These are phyloP conservation scores for Hippasteria phrygiana DNA, from an alignment of 53 echinoderm and acorn worm genomes.

Conservation along the genomic window DNA sequence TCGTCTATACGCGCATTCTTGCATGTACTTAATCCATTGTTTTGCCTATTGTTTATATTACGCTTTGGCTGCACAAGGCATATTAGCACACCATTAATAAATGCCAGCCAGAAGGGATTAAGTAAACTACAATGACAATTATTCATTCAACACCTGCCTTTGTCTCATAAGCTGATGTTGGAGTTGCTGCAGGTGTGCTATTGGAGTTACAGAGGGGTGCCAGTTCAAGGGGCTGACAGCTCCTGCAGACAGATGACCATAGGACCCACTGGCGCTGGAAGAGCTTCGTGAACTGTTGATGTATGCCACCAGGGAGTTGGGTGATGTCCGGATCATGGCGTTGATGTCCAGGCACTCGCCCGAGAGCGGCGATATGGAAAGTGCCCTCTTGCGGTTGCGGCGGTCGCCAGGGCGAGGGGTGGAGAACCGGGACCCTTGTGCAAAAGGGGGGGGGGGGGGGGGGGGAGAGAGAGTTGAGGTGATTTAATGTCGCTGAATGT, in stretches of 20 bases:
- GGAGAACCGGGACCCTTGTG: slow-evolving; percentile 88
- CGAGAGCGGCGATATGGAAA: slow-evolving; percentile 95
- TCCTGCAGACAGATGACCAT: slow-evolving; percentile 94
- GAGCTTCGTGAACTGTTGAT: slow-evolving; percentile 98
- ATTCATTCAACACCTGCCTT: slow-evolving; percentile 47
- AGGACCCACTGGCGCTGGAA: slow-evolving; percentile 96
- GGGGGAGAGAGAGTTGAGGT: too few species aligned
- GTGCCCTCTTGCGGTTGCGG: slow-evolving; percentile 88
- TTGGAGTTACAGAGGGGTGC: slow-evolving; percentile 90
- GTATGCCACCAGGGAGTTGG: slow-evolving; percentile 98
- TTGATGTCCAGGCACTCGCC: slow-evolving; percentile 94
- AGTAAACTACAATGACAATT: too few species aligned
- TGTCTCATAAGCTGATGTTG: slow-evolving; percentile 96
- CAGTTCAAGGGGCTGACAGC: slow-evolving; percentile 85
- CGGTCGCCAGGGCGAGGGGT: slow-evolving; percentile 89
- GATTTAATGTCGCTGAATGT: too few species aligned
- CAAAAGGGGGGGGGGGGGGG: background rate
- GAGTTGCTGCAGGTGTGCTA: slow-evolving; percentile 95
- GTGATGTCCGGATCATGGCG: slow-evolving; percentile 95
- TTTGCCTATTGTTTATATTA: too few species aligned
- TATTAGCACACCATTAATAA: too few species aligned
- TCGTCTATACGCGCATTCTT: too few species aligned
- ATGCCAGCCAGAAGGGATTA: too few species aligned
- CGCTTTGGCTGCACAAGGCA: too few species aligned
- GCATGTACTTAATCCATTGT: too few species aligned